Conservation (phyloP, 2,888 invertebrate species). For the Sarcophaga rosellei region DNA sequence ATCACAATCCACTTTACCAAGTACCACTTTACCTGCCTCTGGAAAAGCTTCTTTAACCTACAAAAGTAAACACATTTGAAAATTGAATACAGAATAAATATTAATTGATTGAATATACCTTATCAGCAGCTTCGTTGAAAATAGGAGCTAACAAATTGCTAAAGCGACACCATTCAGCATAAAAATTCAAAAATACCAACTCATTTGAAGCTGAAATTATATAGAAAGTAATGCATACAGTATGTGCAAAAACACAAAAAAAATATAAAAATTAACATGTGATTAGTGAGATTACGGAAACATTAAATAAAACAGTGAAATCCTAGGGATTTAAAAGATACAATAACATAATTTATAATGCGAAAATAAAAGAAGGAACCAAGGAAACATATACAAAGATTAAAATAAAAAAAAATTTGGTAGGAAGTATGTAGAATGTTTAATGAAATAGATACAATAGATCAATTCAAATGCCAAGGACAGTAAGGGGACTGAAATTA, state of each 20-base stretch:
- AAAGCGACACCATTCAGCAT: slow-evolving; percentile 99
- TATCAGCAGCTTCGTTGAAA: slow-evolving; percentile 97
- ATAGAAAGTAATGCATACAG: neutral
- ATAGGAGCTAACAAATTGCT: slow-evolving; percentile 98
- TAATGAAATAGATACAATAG: no score
- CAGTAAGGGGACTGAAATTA: no score
- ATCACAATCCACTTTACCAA: slow-evolving; percentile 99
- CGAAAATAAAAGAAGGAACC: no score
- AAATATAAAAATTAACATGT: neutral
- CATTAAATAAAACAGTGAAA: no score
- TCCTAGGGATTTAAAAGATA: no score
- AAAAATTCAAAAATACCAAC: slow-evolving; percentile 98
- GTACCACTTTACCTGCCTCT: slow-evolving; percentile 91
- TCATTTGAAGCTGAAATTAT: slow-evolving; percentile 93
- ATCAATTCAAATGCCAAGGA: no score
- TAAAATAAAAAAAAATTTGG: no score
- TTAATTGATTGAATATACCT: slow-evolving; percentile 82
- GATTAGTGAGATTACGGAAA: no score
- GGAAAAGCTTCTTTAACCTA: slow-evolving; percentile 86
- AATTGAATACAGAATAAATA: neutral
- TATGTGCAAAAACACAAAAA: slow-evolving; percentile 5
- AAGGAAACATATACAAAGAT: no score
- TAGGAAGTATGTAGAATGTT: no score
- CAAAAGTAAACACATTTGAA: slow-evolving; percentile 6
- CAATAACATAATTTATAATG: no score